Evolutionary conservation across 1,140 invertebrate genomes (phyloP).

Genomic region (Habropoda laboriosa): DNA sequence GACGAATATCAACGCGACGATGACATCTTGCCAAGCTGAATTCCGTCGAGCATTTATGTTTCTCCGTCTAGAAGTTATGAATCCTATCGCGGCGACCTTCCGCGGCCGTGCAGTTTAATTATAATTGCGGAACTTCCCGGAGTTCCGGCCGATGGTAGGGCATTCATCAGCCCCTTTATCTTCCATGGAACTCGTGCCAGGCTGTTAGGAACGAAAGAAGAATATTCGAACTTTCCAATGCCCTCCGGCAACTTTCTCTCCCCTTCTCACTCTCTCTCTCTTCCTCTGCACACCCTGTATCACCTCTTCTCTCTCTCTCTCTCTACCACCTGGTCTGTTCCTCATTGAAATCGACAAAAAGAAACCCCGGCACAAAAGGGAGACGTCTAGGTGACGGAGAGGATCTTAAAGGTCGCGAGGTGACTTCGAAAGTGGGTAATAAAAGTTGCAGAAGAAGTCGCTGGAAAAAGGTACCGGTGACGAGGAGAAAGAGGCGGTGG

Average conservation of each 20-base stretch:
- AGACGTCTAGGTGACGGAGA: conserved; percentile 26
- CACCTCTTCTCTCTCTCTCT: background rate
- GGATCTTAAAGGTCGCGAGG: conserved; percentile 62
- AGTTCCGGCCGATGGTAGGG: conserved; percentile 23
- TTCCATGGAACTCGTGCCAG: conserved; percentile 37
- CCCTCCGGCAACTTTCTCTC: conserved; percentile 36
- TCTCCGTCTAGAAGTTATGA: conserved; percentile 43
- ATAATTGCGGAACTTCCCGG: conserved; percentile 57
- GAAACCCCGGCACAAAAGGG: conserved; percentile 5
- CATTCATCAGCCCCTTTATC: conserved; percentile 61
- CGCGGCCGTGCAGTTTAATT: conserved; percentile 54
- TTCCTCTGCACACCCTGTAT: no score
- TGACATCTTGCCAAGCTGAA: no score
- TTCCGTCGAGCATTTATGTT: conserved; percentile 12
- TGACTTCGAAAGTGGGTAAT: conserved; percentile 66
- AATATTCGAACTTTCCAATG: conserved; percentile 58
- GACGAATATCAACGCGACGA: background rate
- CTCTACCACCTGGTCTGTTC: background rate
- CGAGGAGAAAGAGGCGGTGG: background rate
- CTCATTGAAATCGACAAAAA: conserved; percentile 50
- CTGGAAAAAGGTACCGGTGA: background rate
- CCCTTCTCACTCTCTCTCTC: background rate
- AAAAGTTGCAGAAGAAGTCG: conserved; percentile 60
- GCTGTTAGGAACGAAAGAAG: conserved; percentile 28
- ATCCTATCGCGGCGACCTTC: conserved; percentile 33